Evolutionary conservation across 37 sponge, comb jelly and placozoan species (phyloP).

Genomic region (Agelas oroides): DNA sequence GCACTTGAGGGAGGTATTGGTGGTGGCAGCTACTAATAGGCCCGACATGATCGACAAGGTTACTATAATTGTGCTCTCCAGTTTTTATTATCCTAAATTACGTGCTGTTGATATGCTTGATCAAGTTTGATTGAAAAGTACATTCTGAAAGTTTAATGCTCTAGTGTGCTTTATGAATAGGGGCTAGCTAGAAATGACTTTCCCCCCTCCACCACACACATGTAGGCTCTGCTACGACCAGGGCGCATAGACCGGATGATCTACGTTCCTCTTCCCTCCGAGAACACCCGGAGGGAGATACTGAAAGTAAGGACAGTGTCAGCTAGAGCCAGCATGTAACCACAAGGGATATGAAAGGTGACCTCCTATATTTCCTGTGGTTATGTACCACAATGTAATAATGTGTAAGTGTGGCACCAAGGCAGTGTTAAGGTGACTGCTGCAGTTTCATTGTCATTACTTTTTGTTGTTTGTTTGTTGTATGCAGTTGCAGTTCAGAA

Average conservation of each 20-base stretch:
- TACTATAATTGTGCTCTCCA: too few species aligned
- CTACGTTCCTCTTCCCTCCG: conserved; percentile 93
- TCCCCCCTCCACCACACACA: not conserved
- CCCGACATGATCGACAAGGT: conserved; percentile 98
- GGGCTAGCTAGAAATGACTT: too few species aligned
- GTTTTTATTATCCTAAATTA: not conserved
- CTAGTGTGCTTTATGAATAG: too few species aligned
- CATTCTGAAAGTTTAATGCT: too few species aligned
- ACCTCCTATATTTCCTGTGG: too few species aligned
- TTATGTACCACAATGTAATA: too few species aligned
- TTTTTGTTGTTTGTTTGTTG: conserved; percentile 2
- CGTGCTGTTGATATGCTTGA: not conserved
- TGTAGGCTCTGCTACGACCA: conserved; percentile 90
- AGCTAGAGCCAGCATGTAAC: too few species aligned
- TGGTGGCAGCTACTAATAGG: conserved; percentile 97
- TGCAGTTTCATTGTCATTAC: too few species aligned
- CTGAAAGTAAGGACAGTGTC: conserved; percentile 69
- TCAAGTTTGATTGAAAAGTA: too few species aligned
- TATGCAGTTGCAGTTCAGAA: conserved; percentile 73
- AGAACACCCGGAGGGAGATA: conserved; percentile 82
- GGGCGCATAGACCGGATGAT: conserved; percentile 91
- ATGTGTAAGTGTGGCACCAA: too few species aligned
- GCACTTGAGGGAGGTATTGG: conserved; percentile 76
- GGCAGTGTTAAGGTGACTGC: too few species aligned
- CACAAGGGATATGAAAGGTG: too few species aligned